phyloP scores from a whole-genome alignment of 2,113 vertebrate genomes.

The Sapayoa aenigma region DNA sequence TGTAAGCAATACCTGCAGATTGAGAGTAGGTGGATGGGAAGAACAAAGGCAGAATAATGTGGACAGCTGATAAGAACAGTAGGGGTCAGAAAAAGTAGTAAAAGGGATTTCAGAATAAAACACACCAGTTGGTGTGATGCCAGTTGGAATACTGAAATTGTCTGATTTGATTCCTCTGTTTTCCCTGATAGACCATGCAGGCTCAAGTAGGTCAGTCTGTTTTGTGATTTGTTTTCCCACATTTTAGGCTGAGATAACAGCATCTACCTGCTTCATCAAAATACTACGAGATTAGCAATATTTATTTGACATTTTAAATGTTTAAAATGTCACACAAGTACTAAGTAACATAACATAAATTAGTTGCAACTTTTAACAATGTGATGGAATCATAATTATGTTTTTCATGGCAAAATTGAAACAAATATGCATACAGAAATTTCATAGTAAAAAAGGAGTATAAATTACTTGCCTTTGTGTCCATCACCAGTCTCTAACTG shows the following conservation, averaged over 20 bases:
- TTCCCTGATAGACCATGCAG: not conserved
- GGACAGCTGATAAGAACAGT: not conserved
- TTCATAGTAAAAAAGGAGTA: fast-evolving
- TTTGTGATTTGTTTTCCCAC: not conserved
- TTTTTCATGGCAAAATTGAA: not conserved
- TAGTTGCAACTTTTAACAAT: not conserved
- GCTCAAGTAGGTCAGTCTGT: not conserved
- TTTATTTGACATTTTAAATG: not conserved
- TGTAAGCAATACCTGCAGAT: not conserved
- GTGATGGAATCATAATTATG: not conserved
- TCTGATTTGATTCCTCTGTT: not conserved
- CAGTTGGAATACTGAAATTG: not conserved
- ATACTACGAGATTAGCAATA: not conserved
- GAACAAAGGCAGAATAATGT: not conserved
- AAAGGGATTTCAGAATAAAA: not conserved
- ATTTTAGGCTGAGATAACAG: not conserved
- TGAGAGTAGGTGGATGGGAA: not conserved
- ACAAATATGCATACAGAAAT: not conserved
- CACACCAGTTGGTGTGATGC: not conserved
- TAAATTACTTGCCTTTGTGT: not conserved
- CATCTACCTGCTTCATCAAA: not conserved
- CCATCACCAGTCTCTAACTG: not conserved
- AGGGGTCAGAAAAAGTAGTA: not conserved
- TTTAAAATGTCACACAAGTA: not conserved
- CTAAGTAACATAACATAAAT: not conserved